These are phyloP conservation scores for Platorchestia sp. DNA, from an alignment of 1,140 invertebrate genomes.

Conservation along the genomic window DNA sequence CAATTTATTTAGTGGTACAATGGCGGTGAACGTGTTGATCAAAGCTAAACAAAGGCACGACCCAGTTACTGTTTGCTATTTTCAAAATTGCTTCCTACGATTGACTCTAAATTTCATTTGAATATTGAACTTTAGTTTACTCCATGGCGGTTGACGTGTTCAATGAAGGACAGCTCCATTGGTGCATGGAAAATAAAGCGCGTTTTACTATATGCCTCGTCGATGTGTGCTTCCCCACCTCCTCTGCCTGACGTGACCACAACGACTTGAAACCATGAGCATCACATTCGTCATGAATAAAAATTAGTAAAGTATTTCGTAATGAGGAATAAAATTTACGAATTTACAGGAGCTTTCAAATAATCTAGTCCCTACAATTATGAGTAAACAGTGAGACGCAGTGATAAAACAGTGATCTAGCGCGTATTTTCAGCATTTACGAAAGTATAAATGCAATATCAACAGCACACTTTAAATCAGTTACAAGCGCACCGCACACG, in stretches of 20 bases:
- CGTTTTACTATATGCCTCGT: not conserved
- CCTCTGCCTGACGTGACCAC: not conserved
- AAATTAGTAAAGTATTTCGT: not conserved
- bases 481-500: not conserved
- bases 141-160: too few species aligned
- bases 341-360: not conserved
- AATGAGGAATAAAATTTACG: not conserved
- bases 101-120: too few species aligned
- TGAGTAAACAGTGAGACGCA: not conserved
- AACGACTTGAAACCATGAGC: not conserved
- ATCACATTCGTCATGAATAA: not conserved
- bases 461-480: not conserved
- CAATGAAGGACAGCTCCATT: not conserved
- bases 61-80: too few species aligned
- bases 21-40: too few species aligned
- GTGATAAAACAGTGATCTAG: not conserved
- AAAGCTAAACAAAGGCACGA: too few species aligned
- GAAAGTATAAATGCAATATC: not conserved
- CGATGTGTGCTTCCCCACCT: not conserved
- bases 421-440: not conserved
- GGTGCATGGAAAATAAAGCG: not conserved
- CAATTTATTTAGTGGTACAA: too few species aligned
- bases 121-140: too few species aligned
- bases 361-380: not conserved
- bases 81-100: too few species aligned